Conservation (phyloP, 2,888 invertebrate genomes). For the Drosophila ustulata region DNA sequence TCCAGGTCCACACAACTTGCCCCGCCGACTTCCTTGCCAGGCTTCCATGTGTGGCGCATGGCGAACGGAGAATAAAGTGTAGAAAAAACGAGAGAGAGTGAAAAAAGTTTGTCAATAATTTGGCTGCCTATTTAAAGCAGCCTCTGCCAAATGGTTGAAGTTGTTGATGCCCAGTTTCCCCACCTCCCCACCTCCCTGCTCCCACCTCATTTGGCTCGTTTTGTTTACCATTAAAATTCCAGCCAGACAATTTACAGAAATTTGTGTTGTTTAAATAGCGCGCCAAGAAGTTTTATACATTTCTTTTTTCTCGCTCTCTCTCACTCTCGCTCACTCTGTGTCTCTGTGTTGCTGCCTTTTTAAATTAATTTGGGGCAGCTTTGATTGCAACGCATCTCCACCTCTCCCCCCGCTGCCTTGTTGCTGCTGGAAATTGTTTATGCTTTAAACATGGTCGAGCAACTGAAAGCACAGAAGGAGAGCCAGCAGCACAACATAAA, state of each 20-base stretch:
- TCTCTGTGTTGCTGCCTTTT: constrained; percentile 46
- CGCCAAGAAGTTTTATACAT: constrained; percentile 40
- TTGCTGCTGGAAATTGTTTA: constrained; percentile 60
- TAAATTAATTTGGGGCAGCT: constrained; percentile 77
- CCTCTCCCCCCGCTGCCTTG: background rate
- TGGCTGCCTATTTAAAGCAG: constrained; percentile 71
- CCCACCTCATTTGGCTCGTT: constrained; percentile 9
- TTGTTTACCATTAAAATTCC: constrained; percentile 78
- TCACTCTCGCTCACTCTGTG: background rate
- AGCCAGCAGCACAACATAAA: constrained; percentile 53
- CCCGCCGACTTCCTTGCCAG: background rate
- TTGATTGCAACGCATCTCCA: constrained; percentile 59
- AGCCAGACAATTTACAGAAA: constrained; percentile 72
- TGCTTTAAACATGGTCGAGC: constrained; percentile 57
- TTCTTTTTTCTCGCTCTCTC: constrained; percentile 12
- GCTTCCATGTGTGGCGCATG: constrained; percentile 37
- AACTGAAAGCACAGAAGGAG: background rate
- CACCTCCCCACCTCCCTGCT: too few species aligned
- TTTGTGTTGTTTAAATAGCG: constrained; percentile 76
- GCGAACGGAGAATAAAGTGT: constrained; percentile 16
- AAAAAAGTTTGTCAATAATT: constrained; percentile 72
- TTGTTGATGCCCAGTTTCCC: constrained; percentile 27
- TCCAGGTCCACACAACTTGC: background rate
- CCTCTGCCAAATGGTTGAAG: constrained; percentile 49
- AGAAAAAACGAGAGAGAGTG: background rate